Percentiles rank a stretch among this genome's conserved stretches.
Evolutionary conservation across 1,140 invertebrate species (phyloP).

Genomic region (Drosophila elegans): DNA sequence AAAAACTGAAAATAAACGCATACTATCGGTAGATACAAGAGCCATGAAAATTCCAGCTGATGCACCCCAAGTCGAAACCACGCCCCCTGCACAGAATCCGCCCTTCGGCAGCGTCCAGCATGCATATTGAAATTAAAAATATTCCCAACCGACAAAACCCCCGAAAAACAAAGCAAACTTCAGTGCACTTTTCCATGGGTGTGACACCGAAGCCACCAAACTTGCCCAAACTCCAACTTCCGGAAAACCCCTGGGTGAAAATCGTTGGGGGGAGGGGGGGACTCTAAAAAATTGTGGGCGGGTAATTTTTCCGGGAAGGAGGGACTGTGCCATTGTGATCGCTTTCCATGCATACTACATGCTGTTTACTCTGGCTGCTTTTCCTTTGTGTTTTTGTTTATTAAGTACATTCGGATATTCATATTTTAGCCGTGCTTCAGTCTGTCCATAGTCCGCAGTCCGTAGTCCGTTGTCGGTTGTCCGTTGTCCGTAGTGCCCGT

Average conservation of each 20-base stretch:
- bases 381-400: slow-evolving; percentile 68
- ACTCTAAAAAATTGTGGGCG: slow-evolving; percentile 21
- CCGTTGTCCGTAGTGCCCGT: slow-evolving; percentile 5
- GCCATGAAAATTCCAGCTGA: slow-evolving; percentile 36
- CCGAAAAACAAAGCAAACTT: slow-evolving; percentile 27
- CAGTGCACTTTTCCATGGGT: slow-evolving; percentile 49
- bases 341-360: slow-evolving; percentile 55
- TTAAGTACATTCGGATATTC: slow-evolving; percentile 65
- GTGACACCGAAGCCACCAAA: slow-evolving; percentile 35
- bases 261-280: slow-evolving; percentile 4
- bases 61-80: slow-evolving; percentile 33
- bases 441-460: slow-evolving; percentile 16
- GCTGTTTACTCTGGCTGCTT: slow-evolving; percentile 63
- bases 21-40: slow-evolving; percentile 23
- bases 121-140: slow-evolving; percentile 65
- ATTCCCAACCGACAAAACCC: slow-evolving; percentile 26
- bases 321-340: slow-evolving; percentile 26
- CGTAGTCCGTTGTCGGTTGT: slow-evolving; percentile 3
- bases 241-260: slow-evolving; percentile 12
- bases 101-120: slow-evolving; percentile 30
- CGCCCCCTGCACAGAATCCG: slow-evolving; percentile 13
- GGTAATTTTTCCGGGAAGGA: background rate
- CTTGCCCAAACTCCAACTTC: background rate
- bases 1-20: background rate
- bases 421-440: slow-evolving; percentile 49